Evolutionary conservation across 2,797 vertebrate genomes (phyloP).

Genomic region (Coregonus ussuriensis): DNA sequence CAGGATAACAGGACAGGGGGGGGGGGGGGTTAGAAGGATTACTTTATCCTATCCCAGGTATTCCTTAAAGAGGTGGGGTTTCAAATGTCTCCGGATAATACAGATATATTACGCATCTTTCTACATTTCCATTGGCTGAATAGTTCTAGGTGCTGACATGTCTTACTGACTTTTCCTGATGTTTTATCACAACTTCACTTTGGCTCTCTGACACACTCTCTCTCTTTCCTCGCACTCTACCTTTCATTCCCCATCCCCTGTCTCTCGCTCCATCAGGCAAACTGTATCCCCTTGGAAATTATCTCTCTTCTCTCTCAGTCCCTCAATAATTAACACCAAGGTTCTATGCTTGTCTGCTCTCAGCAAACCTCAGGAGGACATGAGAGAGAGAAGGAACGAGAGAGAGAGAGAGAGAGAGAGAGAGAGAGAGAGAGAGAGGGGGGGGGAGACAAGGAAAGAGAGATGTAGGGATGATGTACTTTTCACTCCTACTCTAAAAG

Average conservation of each 20-base stretch:
- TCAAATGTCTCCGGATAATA: too few relatives aligned
- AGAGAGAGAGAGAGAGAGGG: too few relatives aligned
- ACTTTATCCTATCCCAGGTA: too few relatives aligned
- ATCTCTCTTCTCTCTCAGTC: slow-evolving; percentile 30
- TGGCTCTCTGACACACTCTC: slow-evolving; percentile 6
- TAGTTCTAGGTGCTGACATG: not conserved
- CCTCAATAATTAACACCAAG: slow-evolving; percentile 51
- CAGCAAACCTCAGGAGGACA: slow-evolving; percentile 30
- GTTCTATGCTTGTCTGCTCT: slow-evolving; percentile 34
- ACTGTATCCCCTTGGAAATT: slow-evolving; percentile 14
- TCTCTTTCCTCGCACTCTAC: slow-evolving; percentile 5
- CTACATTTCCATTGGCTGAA: not conserved
- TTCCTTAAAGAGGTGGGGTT: too few relatives aligned
- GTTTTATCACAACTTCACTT: slow-evolving; percentile 15
- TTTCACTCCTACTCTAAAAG: not conserved
- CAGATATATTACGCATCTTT: not conserved
- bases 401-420: too few relatives aligned
- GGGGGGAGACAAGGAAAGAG: not conserved
- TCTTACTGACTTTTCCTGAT: slow-evolving; percentile 10
- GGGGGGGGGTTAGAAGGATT: too few relatives aligned
- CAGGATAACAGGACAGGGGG: too few relatives aligned
- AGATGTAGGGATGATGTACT: not conserved
- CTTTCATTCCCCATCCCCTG: not conserved
- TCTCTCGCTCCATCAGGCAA: slow-evolving; percentile 21
- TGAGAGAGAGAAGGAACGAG: slow-evolving; percentile 5